Evolutionary conservation across 2,113 vertebrate genomes (phyloP).

Genomic region (Brienomyrus brachyistius): DNA sequence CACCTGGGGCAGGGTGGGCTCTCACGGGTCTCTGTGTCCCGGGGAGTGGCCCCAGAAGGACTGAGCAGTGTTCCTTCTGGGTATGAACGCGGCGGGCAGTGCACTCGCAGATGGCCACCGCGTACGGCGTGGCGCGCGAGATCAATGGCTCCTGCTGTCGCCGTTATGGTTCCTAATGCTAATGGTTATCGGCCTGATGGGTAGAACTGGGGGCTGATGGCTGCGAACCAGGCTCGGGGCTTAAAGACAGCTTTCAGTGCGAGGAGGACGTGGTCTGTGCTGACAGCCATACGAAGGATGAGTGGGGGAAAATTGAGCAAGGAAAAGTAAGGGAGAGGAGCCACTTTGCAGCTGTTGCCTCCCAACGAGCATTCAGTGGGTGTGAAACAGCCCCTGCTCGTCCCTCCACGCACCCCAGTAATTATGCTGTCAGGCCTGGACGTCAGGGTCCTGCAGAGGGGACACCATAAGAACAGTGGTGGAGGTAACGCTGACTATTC

Average conservation of each 20-base stretch:
- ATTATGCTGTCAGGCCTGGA: constrained; percentile 73
- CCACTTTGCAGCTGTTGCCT: constrained; percentile 64
- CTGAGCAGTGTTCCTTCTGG: not conserved
- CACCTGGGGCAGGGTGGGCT: not conserved
- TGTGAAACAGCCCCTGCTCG: constrained; percentile 68
- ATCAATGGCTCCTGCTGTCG: not conserved
- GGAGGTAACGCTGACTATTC: constrained; percentile 61
- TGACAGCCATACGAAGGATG: constrained; percentile 1
- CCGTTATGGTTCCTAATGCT: not conserved
- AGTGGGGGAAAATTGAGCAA: not conserved
- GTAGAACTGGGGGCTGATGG: not conserved
- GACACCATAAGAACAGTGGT: constrained; percentile 62
- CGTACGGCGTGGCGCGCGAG: not conserved
- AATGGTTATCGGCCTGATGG: not conserved
- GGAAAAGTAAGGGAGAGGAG: not conserved
- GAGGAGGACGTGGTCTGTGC: not conserved
- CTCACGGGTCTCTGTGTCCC: not conserved
- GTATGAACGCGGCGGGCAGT: not conserved
- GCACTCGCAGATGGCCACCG: not conserved
- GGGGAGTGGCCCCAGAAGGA: not conserved
- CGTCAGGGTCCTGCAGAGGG: constrained; percentile 55
- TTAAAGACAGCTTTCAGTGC: constrained; percentile 10
- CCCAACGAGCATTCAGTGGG: constrained; percentile 60
- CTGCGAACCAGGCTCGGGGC: not conserved
- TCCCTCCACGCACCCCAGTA: constrained; percentile 65